Conservation (phyloP, 2,113 vertebrate genomes). For the Macquaria ambigua region DNA sequence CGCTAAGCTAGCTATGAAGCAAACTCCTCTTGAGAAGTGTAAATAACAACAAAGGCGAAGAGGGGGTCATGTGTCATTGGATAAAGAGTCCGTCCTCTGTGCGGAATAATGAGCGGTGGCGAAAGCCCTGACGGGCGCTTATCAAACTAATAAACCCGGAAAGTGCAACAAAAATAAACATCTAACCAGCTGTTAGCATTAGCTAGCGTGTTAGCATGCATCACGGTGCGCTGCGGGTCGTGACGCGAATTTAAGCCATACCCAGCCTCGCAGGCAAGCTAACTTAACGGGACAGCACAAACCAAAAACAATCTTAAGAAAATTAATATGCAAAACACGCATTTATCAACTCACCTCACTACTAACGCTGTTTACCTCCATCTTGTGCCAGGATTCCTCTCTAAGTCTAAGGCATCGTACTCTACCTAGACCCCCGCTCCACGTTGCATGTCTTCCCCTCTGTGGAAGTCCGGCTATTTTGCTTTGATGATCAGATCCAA, state of each 20-base stretch:
- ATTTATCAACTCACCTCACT: conserved; percentile 80
- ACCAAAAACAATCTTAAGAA: neutral
- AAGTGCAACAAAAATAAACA: conserved; percentile 74
- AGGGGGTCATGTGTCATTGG: neutral
- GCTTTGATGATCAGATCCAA: conserved; percentile 48
- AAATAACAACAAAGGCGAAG: conserved; percentile 59
- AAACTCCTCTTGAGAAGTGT: conserved; percentile 67
- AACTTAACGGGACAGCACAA: conserved; percentile 49
- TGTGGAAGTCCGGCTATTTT: conserved; percentile 70
- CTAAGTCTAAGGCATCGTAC: conserved; percentile 88
- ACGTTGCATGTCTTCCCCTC: conserved; percentile 78
- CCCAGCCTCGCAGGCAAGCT: conserved; percentile 39
- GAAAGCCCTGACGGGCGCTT: neutral
- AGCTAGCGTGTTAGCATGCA: conserved; percentile 79
- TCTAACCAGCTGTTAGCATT: conserved; percentile 76
- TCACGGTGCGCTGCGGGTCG: conserved; percentile 72
- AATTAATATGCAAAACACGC: conserved; percentile 17
- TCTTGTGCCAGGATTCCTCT: conserved; percentile 89
- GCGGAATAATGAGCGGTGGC: fast-evolving
- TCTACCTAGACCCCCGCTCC: conserved; percentile 80
- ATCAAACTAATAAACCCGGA: conserved; percentile 19
- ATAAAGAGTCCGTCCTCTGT: neutral
- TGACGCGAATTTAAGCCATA: conserved; percentile 68
- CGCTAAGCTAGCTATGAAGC: conserved; percentile 71
- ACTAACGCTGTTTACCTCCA: conserved; percentile 90